Evolutionary conservation across 37 sponge, comb jelly and placozoan species (phyloP).

Genomic region (Bolinopsis microptera): DNA sequence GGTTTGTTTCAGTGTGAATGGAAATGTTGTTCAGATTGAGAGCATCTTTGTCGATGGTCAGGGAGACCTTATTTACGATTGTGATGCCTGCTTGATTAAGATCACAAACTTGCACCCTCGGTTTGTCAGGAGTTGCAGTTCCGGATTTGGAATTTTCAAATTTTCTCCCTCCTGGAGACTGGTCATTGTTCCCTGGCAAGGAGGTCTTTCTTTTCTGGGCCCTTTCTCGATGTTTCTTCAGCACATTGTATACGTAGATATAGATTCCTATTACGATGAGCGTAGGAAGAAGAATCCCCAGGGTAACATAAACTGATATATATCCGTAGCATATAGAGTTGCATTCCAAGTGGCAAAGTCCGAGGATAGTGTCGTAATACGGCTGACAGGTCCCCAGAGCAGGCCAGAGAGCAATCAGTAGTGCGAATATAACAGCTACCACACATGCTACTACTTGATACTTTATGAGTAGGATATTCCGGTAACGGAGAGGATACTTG

Average conservation of each 20-base stretch:
- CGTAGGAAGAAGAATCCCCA: slow-evolving; percentile 15
- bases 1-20: background rate
- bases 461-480: slow-evolving; percentile 6
- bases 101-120: background rate
- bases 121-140: background rate
- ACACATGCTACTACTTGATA: background rate
- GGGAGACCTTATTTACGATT: background rate
- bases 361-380: background rate
- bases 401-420: background rate
- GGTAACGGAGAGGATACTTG: slow-evolving; percentile 23
- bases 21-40: background rate
- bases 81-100: background rate
- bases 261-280: background rate
- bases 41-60: background rate
- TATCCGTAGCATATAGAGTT: background rate
- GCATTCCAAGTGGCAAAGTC: background rate
- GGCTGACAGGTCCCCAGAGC: slow-evolving; percentile 45
- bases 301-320: background rate
- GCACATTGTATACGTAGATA: slow-evolving; percentile 5
- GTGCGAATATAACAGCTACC: background rate
- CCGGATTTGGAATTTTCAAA: background rate
- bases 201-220: background rate
- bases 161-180: background rate
- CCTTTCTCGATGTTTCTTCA: background rate
- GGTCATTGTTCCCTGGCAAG: background rate